Conservation (phyloP, 2,113 vertebrate species). For the Tichodroma muraria region DNA sequence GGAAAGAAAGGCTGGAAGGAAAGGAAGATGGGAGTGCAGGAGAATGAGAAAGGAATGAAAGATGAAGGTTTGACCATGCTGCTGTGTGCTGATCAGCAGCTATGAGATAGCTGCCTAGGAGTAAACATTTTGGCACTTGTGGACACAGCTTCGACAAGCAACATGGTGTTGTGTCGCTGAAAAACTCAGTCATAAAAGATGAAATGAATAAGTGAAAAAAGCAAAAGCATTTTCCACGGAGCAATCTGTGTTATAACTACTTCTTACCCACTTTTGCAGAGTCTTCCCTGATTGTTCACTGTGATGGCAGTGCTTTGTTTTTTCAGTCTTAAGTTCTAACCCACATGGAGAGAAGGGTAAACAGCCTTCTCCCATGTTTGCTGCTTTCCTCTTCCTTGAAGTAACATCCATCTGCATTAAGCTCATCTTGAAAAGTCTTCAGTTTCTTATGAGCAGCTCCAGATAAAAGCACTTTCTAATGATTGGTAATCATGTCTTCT, state of each 20-base stretch:
- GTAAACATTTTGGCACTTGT: neutral
- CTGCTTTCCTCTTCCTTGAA: neutral
- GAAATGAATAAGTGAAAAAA: neutral
- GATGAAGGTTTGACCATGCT: neutral
- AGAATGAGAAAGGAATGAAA: neutral
- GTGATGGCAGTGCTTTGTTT: neutral
- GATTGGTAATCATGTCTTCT: neutral
- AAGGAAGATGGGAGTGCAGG: neutral
- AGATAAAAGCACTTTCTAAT: neutral
- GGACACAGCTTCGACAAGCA: neutral
- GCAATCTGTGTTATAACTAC: neutral
- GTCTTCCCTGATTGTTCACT: neutral
- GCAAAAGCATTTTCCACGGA: neutral
- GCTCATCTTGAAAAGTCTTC: constrained; percentile 11
- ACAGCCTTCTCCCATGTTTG: neutral
- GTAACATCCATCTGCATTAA: neutral
- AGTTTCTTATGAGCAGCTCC: neutral
- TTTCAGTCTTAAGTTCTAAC: neutral
- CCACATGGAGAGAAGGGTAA: neutral
- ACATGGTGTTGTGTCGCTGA: neutral
- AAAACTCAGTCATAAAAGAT: neutral
- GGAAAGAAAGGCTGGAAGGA: constrained; percentile 5
- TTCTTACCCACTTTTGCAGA: neutral
- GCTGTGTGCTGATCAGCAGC: neutral
- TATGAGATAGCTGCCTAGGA: neutral